Percentiles rank a stretch among this genome's conserved stretches.
phyloP scores from a whole-genome alignment of 2,888 invertebrate genomes.

The Eristalis pertinax region DNA sequence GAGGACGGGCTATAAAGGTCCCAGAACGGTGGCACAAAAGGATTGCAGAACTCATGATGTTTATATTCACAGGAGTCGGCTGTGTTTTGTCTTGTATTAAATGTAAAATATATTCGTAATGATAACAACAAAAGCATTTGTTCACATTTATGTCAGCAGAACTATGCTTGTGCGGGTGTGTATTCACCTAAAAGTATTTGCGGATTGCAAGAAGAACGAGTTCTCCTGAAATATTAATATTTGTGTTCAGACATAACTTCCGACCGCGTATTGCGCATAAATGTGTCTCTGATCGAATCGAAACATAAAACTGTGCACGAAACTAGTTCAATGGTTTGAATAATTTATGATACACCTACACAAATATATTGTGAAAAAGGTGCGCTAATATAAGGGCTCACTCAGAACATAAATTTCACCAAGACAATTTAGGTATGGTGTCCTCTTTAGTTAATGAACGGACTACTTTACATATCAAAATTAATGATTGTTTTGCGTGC shows the following conservation, averaged over 20 bases:
- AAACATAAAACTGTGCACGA: slow-evolving; percentile 36
- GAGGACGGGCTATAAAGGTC: slow-evolving; percentile 14
- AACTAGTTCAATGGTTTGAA: slow-evolving; percentile 66
- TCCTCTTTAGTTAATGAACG: not conserved
- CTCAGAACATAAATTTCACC: not conserved
- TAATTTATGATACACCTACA: slow-evolving; percentile 37
- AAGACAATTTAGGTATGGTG: not conserved
- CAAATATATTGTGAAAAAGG: not conserved
- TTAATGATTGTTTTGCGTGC: too few relatives aligned
- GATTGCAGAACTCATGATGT: slow-evolving; percentile 48
- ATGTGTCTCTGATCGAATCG: slow-evolving; percentile 57
- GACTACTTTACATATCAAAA: too few relatives aligned
- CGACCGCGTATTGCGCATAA: slow-evolving; percentile 47
- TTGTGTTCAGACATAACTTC: not conserved
- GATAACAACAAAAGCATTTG: not conserved
- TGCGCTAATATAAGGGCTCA: not conserved
- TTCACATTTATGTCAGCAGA: too few relatives aligned
- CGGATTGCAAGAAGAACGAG: not conserved
- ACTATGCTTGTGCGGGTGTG: not conserved
- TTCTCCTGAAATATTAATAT: not conserved
- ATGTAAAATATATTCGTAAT: not conserved
- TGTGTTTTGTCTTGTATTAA: slow-evolving; percentile 22
- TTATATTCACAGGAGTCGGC: not conserved
- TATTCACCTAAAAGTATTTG: not conserved
- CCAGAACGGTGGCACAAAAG: not conserved